These are phyloP conservation scores for Corythornis madagascariensis DNA, from an alignment of 2,113 vertebrate species.

Conservation along the genomic window DNA sequence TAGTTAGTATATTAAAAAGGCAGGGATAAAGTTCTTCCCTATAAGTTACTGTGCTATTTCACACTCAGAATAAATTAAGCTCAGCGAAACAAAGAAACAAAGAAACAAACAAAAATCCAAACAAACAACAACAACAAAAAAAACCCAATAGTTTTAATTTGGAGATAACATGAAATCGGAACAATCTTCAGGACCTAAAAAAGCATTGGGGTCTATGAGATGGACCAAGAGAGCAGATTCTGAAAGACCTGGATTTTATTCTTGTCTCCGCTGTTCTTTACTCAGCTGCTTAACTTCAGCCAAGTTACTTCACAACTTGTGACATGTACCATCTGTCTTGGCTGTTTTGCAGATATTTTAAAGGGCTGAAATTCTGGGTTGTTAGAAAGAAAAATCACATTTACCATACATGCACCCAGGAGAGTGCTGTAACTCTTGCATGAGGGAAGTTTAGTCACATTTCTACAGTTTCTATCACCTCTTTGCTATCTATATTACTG, in stretches of 20 bases:
- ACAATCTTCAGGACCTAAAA: not conserved
- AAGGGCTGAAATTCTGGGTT: not conserved
- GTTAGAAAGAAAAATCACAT: not conserved
- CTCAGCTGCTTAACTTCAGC: not conserved
- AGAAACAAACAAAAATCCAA: not conserved
- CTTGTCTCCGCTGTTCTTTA: not conserved
- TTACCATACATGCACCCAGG: not conserved
- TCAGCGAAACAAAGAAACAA: not conserved
- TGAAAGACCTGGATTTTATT: not conserved
- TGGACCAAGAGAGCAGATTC: not conserved
- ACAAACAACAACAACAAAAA: not conserved
- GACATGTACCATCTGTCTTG: not conserved
- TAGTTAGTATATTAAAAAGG: slow-evolving; percentile 28
- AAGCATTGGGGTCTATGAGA: not conserved
- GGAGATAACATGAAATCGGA: not conserved
- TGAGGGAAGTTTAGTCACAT: not conserved
- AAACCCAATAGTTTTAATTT: not conserved
- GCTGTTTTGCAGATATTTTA: not conserved
- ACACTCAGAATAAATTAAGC: not conserved
- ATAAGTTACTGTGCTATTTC: not conserved
- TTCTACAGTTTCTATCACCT: not conserved
- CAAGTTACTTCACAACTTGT: not conserved
- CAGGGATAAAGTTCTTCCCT: not conserved
- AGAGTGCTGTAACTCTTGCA: not conserved
- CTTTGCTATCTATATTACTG: not conserved